phyloP scores from a whole-genome alignment of 2,113 vertebrate genomes.

The Daboia siamensis region DNA sequence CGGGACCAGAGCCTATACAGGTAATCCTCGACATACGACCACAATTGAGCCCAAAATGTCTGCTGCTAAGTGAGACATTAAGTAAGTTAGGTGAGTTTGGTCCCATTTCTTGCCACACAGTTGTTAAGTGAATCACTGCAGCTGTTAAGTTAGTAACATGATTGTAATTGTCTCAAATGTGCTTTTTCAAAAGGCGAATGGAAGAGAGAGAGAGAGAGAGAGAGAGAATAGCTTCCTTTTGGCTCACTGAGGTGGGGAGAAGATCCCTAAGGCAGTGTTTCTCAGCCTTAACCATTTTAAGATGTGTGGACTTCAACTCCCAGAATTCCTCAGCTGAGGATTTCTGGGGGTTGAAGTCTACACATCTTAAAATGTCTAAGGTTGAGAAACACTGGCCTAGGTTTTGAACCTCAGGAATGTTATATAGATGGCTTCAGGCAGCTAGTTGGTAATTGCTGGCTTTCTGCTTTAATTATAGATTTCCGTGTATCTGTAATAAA shows the following conservation, averaged over 20 bases:
- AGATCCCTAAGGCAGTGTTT: not conserved
- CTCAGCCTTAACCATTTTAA: not conserved
- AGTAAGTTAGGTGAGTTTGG: no score
- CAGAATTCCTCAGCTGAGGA: not conserved
- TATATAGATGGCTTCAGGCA: not conserved
- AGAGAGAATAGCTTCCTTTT: not conserved
- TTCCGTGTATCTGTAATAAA: not conserved
- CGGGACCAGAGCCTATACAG: no score
- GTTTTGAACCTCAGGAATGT: not conserved
- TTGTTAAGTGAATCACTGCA: no score
- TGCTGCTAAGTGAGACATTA: no score
- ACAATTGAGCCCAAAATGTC: no score
- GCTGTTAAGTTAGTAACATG: no score
- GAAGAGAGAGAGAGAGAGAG: no score
- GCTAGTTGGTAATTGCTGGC: not conserved
- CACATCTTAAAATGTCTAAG: not conserved
- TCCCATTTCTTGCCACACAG: no score
- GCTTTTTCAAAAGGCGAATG: no score
- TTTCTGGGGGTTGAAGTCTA: not conserved
- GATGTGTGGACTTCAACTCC: not conserved
- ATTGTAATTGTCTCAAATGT: no score
- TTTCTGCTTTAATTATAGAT: not conserved
- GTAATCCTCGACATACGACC: no score
- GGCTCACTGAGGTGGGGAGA: no score
- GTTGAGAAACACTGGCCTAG: not conserved